Percentiles rank a stretch among this genome's conserved stretches.
phyloP scores from a whole-genome alignment of 2,888 invertebrate species.

The Aromia moschata region DNA sequence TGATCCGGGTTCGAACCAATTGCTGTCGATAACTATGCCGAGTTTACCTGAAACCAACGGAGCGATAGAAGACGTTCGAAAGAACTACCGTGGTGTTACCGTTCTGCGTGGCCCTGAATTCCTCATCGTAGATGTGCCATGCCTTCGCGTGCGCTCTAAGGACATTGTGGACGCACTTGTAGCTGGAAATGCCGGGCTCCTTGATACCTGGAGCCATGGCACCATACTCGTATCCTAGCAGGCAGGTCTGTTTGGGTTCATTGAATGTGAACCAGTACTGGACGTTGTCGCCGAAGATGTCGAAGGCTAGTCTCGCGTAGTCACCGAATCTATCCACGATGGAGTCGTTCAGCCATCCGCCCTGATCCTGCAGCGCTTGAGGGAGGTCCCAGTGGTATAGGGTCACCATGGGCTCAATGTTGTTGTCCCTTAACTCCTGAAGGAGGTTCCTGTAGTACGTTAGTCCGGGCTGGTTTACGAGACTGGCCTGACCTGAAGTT shows the following conservation, averaged over 20 bases:
- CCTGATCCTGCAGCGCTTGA: slow-evolving; percentile 61
- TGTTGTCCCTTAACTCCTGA: slow-evolving; percentile 64
- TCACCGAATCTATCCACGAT: slow-evolving; percentile 69
- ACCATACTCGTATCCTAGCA: slow-evolving; percentile 45
- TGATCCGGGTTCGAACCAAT: slow-evolving; percentile 71
- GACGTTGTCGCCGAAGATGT: slow-evolving; percentile 56
- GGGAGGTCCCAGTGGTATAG: slow-evolving; percentile 66
- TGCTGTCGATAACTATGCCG: slow-evolving; percentile 67
- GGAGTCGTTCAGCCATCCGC: slow-evolving; percentile 71
- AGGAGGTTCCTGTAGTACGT: slow-evolving; percentile 38
- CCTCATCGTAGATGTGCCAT: slow-evolving; percentile 69
- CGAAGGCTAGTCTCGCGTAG: slow-evolving; percentile 67
- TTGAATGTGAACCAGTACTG: slow-evolving; percentile 68
- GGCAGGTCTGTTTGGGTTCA: slow-evolving; percentile 60
- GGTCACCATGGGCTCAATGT: slow-evolving; percentile 69
- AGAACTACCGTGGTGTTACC: slow-evolving; percentile 15
- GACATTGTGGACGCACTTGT: slow-evolving; percentile 71
- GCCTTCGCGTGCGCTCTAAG: slow-evolving; percentile 72
- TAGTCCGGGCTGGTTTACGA: slow-evolving; percentile 64
- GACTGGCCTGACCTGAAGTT: slow-evolving; percentile 28
- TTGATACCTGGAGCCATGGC: slow-evolving; percentile 55
- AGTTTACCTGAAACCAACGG: slow-evolving; percentile 36
- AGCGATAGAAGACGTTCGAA: not conserved
- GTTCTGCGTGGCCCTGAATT: slow-evolving; percentile 60
- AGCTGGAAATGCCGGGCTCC: slow-evolving; percentile 65